phyloP scores from a whole-genome alignment of 2,113 vertebrate genomes.

The Eublepharis macularius region DNA sequence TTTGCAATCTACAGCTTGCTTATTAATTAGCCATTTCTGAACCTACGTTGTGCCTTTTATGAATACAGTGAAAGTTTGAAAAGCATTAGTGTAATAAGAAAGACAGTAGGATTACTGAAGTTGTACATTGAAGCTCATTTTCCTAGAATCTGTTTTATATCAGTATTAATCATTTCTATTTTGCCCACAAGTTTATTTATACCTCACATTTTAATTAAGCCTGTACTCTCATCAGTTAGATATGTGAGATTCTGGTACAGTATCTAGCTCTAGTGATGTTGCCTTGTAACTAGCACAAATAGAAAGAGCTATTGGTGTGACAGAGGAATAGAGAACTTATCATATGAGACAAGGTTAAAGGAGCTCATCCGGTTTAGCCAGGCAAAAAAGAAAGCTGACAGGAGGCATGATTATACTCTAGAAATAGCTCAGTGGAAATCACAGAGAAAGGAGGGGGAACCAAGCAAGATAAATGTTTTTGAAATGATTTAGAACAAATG shows the following conservation, averaged over 20 bases:
- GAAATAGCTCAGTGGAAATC: conserved; percentile 3
- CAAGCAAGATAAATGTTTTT: neutral
- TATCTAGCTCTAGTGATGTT: neutral
- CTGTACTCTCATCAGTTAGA: neutral
- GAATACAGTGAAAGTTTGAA: conserved; percentile 7
- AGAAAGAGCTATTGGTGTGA: neutral
- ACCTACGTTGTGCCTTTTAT: neutral
- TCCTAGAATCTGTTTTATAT: conserved; percentile 23
- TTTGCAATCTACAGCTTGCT: conserved; percentile 8
- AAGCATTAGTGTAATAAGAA: neutral
- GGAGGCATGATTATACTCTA: conserved; percentile 8
- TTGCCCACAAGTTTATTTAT: neutral
- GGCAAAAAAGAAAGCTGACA: conserved; percentile 22
- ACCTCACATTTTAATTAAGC: neutral
- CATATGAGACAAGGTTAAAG: conserved; percentile 29
- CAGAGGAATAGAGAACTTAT: conserved; percentile 14
- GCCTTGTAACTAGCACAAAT: conserved; percentile 3
- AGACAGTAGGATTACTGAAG: neutral
- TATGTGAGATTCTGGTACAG: neutral
- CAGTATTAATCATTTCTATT: conserved; percentile 10
- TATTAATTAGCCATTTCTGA: conserved; percentile 34
- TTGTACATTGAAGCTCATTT: neutral
- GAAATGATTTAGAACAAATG: neutral
- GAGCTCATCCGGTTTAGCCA: conserved; percentile 14
- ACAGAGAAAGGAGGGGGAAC: neutral